Evolutionary conservation across 2,888 invertebrate genomes (phyloP).

Genomic region (Tachina fera): DNA sequence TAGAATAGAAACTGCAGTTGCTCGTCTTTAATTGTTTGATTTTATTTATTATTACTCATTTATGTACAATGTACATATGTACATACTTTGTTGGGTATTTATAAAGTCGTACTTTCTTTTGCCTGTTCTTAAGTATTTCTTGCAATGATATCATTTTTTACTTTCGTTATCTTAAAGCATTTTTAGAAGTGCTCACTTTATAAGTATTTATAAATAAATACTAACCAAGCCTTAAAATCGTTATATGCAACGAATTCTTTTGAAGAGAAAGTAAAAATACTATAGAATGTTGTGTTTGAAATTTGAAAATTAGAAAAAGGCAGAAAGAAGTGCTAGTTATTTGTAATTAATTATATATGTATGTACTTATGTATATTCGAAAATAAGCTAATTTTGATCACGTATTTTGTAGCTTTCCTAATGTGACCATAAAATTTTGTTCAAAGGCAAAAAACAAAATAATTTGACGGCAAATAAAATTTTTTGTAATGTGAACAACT

Average conservation of each 20-base stretch:
- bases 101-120: constrained; percentile 39
- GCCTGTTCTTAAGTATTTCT: constrained; percentile 28
- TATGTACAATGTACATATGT: not conserved
- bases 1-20: constrained; percentile 10
- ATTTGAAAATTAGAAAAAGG: no score
- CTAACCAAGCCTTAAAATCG: constrained; percentile 3
- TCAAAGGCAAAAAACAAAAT: no score
- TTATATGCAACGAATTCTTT: not conserved
- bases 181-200: not conserved
- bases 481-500: no score
- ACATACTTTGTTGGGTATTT: constrained; percentile 13
- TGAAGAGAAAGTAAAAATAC: not conserved
- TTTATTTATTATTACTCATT: constrained; percentile 26
- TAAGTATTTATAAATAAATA: not conserved
- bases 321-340: no score
- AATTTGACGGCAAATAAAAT: no score
- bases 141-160: constrained; percentile 51
- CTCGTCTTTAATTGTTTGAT: constrained; percentile 18
- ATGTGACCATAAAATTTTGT: no score
- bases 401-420: no score
- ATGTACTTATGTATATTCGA: no score
- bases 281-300: no score
- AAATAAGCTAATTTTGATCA: no score
- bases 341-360: no score
- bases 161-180: constrained; percentile 19